Evolutionary conservation across 2,888 invertebrate genomes (phyloP).

Genomic region (Macrophya alboannulata): DNA sequence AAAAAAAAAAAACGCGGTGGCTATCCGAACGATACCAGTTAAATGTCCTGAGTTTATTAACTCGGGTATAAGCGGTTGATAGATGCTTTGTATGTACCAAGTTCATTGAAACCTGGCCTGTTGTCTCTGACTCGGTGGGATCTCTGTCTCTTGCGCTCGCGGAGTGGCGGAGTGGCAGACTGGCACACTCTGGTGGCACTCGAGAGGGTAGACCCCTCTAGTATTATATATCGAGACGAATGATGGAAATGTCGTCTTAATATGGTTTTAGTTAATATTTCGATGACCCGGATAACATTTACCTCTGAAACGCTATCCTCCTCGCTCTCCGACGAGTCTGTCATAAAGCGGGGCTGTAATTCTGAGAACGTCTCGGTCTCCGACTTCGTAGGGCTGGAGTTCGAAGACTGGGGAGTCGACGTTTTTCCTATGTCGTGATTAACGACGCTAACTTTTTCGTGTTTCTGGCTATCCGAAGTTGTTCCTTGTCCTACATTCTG

Average conservation of each 20-base stretch:
- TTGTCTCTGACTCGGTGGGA: constrained; percentile 29
- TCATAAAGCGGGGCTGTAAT: constrained; percentile 93
- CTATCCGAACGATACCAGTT: not conserved
- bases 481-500: constrained; percentile 93
- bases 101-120: constrained; percentile 59
- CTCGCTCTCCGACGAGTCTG: constrained; percentile 97
- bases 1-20: constrained; percentile 38
- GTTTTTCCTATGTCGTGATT: constrained; percentile 80
- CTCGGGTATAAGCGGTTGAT: constrained; percentile 16
- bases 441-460: constrained; percentile 82
- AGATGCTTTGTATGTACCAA: constrained; percentile 44
- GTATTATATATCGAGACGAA: constrained; percentile 13
- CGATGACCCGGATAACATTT: constrained; percentile 76
- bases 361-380: constrained; percentile 94
- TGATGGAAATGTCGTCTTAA: constrained; percentile 77
- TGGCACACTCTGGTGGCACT: constrained; percentile 46
- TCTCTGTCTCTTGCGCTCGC: constrained; percentile 17
- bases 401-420: constrained; percentile 92
- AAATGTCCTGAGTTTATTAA: constrained; percentile 13
- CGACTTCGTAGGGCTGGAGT: constrained; percentile 91
- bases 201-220: constrained; percentile 34
- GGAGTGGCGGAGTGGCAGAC: constrained; percentile 52
- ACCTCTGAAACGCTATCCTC: constrained; percentile 98
- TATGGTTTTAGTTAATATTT: constrained; percentile 70
- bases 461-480: constrained; percentile 89